These are phyloP conservation scores for Criorhina ranunculi DNA, from an alignment of 2,888 invertebrate species.

Conservation along the genomic window DNA sequence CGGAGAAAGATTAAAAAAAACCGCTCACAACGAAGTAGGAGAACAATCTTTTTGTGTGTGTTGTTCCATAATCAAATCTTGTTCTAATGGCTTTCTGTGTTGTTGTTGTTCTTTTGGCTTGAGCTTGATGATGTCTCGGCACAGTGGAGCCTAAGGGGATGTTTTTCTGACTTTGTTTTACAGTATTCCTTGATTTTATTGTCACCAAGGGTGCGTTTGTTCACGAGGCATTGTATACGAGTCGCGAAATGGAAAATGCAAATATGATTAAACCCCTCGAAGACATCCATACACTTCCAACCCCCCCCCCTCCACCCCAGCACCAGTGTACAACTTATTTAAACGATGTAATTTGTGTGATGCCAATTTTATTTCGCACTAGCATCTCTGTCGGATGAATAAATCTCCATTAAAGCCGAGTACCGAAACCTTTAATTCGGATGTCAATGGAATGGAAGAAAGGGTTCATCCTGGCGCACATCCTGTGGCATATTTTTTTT, in stretches of 20 bases:
- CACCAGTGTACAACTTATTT: conserved; percentile 34
- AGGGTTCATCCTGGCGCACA: conserved; percentile 35
- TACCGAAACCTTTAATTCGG: conserved; percentile 15
- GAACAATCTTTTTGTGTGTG: conserved; percentile 60
- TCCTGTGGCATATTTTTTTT: conserved; percentile 37
- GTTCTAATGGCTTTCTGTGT: conserved; percentile 70
- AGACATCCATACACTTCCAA: too few species aligned
- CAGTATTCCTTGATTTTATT: conserved; percentile 69
- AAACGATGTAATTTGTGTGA: conserved; percentile 59
- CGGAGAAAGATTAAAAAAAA: conserved; percentile 55
- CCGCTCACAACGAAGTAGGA: conserved; percentile 32
- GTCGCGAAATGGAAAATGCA: conserved; percentile 71
- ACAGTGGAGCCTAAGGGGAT: conserved; percentile 66
- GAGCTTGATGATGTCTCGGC: conserved; percentile 45
- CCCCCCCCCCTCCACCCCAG: not conserved
- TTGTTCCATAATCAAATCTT: conserved; percentile 73
- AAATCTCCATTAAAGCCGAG: conserved; percentile 45
- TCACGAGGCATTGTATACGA: conserved; percentile 16
- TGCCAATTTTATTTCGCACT: conserved; percentile 47
- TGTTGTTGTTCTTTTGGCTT: conserved; percentile 31
- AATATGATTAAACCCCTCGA: conserved; percentile 45
- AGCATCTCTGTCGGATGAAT: conserved; percentile 22
- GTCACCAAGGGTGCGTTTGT: conserved; percentile 74
- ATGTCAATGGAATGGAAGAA: not conserved
- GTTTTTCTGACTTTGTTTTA: conserved; percentile 34